phyloP scores from a whole-genome alignment of 2,113 vertebrate genomes.

The Periophthalmus modestus region DNA sequence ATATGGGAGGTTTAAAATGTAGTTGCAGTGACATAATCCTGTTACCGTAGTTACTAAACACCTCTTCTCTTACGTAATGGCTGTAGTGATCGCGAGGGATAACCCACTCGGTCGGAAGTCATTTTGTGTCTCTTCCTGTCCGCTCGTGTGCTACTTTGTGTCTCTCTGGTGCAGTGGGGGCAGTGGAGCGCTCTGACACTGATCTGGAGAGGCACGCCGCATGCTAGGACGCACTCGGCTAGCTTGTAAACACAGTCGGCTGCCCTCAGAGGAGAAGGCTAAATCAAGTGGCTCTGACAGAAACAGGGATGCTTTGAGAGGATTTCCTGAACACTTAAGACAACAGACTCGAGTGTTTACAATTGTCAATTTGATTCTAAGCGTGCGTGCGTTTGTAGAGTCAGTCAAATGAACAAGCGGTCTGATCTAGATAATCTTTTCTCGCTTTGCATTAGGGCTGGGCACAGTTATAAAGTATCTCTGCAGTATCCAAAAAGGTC shows the following conservation, averaged over 20 bases:
- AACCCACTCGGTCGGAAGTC: neutral
- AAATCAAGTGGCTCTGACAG: slow-evolving; percentile 57
- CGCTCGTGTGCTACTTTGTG: neutral
- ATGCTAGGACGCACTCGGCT: slow-evolving; percentile 51
- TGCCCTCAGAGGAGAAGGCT: slow-evolving; percentile 53
- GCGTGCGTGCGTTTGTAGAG: neutral
- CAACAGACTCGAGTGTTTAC: neutral
- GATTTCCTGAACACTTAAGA: slow-evolving; percentile 6
- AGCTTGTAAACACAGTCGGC: slow-evolving; percentile 67
- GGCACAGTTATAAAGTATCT: neutral
- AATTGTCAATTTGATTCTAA: neutral
- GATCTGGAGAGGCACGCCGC: slow-evolving; percentile 64
- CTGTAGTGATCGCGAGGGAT: neutral
- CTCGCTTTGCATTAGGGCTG: neutral
- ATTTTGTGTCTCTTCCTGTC: slow-evolving; percentile 8
- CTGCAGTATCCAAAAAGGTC: neutral
- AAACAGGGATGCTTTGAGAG: slow-evolving; percentile 28
- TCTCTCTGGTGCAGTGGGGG: slow-evolving; percentile 33
- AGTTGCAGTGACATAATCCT: neutral
- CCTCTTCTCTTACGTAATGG: neutral
- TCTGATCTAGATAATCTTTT: neutral
- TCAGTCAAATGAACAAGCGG: neutral
- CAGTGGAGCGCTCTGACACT: slow-evolving; percentile 57
- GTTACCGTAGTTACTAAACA: neutral
- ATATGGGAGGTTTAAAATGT: neutral